A percentile compares a stretch with the other conserved stretches of the same genome.
Conservation (phyloP, 2,113 vertebrate genomes). For the Nyctibius bracteatus region DNA sequence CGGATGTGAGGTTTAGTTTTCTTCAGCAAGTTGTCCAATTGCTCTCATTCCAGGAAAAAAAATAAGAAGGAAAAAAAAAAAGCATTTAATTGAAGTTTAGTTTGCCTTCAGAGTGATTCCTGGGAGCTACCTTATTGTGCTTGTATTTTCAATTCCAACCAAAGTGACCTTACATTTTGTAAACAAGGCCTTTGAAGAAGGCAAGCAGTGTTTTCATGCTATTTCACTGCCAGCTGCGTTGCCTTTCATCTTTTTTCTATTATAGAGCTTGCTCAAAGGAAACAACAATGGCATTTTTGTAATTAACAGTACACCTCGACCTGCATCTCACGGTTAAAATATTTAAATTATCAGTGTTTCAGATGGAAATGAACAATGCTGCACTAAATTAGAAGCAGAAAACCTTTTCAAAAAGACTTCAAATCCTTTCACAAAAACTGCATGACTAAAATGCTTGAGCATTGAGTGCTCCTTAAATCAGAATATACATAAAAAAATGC, state of each 20-base stretch:
- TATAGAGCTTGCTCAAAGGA: slow-evolving; percentile 7
- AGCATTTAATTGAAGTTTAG: not conserved
- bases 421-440: not conserved
- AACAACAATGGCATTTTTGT: not conserved
- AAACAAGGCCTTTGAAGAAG: slow-evolving; percentile 38
- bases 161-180: slow-evolving; percentile 41
- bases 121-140: not conserved
- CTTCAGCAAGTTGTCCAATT: not conserved
- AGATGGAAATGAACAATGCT: not conserved
- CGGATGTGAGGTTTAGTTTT: not conserved
- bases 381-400: not conserved
- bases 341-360: slow-evolving; percentile 19
- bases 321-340: not conserved
- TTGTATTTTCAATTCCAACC: not conserved
- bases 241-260: slow-evolving; percentile 27
- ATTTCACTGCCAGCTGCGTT: not conserved
- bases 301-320: slow-evolving; percentile 39
- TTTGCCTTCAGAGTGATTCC: slow-evolving; percentile 1
- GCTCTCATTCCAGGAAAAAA: not conserved
- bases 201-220: not conserved
- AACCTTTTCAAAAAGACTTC: not conserved
- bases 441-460: not conserved
- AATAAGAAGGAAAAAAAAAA: fast-evolving
- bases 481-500: not conserved
- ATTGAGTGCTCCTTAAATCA: not conserved